These are phyloP conservation scores for Leuctra nigra DNA, from an alignment of 2,888 invertebrate genomes.

Conservation along the genomic window DNA sequence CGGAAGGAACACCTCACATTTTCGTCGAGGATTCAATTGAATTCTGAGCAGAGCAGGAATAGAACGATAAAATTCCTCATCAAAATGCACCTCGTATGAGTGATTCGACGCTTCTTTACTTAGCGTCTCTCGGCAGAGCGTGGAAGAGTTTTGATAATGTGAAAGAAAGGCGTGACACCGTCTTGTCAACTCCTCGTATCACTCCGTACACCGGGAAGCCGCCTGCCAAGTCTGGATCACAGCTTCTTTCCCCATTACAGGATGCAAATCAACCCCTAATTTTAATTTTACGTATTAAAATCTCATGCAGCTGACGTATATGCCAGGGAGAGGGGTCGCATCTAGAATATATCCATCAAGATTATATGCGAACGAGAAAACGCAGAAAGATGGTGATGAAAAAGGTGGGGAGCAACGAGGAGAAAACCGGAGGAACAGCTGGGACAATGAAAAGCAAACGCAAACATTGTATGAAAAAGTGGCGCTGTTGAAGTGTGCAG, in stretches of 20 bases:
- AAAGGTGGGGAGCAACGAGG: background rate
- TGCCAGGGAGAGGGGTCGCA: slow-evolving; percentile 28
- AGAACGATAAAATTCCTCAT: slow-evolving; percentile 2
- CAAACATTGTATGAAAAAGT: background rate
- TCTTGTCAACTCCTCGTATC: slow-evolving; percentile 18
- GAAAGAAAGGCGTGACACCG: slow-evolving; percentile 18
- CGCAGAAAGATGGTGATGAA: slow-evolving; percentile 1
- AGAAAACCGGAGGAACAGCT: slow-evolving; percentile 7
- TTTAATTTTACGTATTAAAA: slow-evolving; percentile 56
- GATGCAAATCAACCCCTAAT: slow-evolving; percentile 53
- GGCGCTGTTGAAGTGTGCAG: background rate
- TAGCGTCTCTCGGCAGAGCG: background rate
- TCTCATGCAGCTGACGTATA: slow-evolving; percentile 48
- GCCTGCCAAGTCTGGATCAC: slow-evolving; percentile 33
- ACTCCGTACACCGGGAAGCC: slow-evolving; percentile 30
- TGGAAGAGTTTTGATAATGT: slow-evolving; percentile 11
- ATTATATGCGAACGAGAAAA: slow-evolving; percentile 11
- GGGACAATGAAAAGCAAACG: slow-evolving; percentile 10
- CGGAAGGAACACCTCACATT: no score
- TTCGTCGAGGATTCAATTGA: slow-evolving; percentile 10
- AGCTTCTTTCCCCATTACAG: slow-evolving; percentile 49
- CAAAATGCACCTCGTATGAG: slow-evolving; percentile 15
- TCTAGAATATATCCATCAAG: slow-evolving; percentile 15
- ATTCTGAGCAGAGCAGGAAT: background rate
- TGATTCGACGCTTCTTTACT: slow-evolving; percentile 12